Evolutionary conservation across 1,140 invertebrate species (phyloP).

Genomic region (Proctacanthus coquilletti): DNA sequence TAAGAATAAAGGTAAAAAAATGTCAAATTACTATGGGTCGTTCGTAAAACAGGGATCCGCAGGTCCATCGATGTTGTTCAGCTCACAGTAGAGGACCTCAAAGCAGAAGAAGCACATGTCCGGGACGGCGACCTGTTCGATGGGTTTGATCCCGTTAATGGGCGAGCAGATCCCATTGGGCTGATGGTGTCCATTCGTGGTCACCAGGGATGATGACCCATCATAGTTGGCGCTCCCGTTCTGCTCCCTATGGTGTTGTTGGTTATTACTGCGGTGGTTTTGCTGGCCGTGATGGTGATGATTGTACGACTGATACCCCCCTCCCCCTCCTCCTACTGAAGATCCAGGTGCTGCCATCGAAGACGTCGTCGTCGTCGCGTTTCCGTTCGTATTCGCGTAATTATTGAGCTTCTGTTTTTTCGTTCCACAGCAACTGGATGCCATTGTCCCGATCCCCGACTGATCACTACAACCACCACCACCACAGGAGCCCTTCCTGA

Average conservation of each 20-base stretch:
- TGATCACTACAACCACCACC: too few relatives aligned
- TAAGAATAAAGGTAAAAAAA: too few relatives aligned
- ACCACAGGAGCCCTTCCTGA: too few relatives aligned
- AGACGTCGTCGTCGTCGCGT: neutral
- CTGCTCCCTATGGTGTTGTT: neutral
- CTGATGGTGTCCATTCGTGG: neutral
- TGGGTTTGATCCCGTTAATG: slow-evolving; percentile 11
- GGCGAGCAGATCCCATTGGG: neutral
- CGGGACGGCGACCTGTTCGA: slow-evolving; percentile 57
- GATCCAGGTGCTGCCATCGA: neutral
- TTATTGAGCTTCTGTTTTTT: neutral
- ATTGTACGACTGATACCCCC: neutral
- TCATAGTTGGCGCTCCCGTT: too few relatives aligned
- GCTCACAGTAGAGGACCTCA: slow-evolving; percentile 87
- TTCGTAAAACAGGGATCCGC: slow-evolving; percentile 82
- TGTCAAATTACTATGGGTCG: slow-evolving; percentile 77
- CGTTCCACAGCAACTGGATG: neutral
- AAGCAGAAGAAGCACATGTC: slow-evolving; percentile 99
- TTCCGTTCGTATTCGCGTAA: neutral
- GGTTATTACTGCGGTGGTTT: neutral
- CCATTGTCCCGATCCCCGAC: too few relatives aligned
- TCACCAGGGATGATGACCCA: neutral
- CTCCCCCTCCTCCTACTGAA: too few relatives aligned
- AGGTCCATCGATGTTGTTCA: slow-evolving; percentile 82
- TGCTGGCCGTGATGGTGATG: neutral